These are phyloP conservation scores for Troides aeacus DNA, from an alignment of 2,888 invertebrate species.

Conservation along the genomic window DNA sequence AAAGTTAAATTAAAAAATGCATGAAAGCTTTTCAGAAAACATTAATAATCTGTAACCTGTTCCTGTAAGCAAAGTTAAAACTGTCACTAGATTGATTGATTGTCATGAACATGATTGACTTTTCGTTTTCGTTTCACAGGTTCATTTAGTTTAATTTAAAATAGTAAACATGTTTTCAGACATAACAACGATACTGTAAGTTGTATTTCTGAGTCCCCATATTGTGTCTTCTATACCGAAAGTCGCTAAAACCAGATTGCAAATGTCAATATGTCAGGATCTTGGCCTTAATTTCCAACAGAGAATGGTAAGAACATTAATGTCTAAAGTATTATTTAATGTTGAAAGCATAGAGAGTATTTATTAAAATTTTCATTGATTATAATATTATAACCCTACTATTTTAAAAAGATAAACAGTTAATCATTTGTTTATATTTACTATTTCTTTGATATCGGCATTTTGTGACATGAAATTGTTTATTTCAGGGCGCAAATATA, in stretches of 20 bases:
- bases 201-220: constrained; percentile 43
- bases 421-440: constrained; percentile 25
- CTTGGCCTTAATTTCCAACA: constrained; percentile 80
- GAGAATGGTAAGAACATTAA: constrained; percentile 73
- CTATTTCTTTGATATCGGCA: constrained; percentile 13
- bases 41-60: constrained; percentile 24
- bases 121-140: constrained; percentile 43
- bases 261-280: constrained; percentile 81
- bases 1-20: too few species aligned
- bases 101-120: constrained; percentile 46
- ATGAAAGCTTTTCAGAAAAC: background rate
- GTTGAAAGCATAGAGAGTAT: constrained; percentile 30
- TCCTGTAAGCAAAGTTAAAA: constrained; percentile 31
- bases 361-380: background rate
- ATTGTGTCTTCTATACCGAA: constrained; percentile 53
- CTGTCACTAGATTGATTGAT: constrained; percentile 41
- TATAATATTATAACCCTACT: background rate
- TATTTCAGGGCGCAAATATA: constrained; percentile 96
- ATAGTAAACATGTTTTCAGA: constrained; percentile 59
- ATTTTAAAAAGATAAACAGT: constrained; percentile 10
- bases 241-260: constrained; percentile 72
- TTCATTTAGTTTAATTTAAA: constrained; percentile 57
- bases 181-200: constrained; percentile 47
- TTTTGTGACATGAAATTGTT: constrained; percentile 20
- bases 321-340: constrained; percentile 42